These are phyloP conservation scores for Toxostoma redivivum DNA, from an alignment of 2,113 vertebrate species.

Conservation along the genomic window DNA sequence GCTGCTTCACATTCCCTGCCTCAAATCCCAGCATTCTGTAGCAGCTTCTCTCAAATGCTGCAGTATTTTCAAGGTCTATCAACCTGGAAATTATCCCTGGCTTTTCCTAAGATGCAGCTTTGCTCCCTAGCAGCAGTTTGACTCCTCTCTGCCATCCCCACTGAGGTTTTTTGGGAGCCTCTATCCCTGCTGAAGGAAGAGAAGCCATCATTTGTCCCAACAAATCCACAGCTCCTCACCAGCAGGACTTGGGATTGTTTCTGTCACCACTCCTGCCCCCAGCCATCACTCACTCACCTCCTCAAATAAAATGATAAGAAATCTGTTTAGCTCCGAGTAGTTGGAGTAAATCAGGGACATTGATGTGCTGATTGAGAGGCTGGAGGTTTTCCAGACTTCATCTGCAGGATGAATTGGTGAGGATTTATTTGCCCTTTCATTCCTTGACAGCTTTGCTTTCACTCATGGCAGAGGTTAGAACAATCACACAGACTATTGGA, in stretches of 20 bases:
- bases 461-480: not conserved
- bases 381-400: not conserved
- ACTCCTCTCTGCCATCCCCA: not conserved
- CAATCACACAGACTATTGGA: not conserved
- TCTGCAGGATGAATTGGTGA: not conserved
- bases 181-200: not conserved
- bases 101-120: not conserved
- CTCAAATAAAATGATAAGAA: not conserved
- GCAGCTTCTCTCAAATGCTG: not conserved
- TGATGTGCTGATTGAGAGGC: not conserved
- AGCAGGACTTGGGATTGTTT: fast-evolving
- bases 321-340: not conserved
- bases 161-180: not conserved
- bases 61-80: not conserved
- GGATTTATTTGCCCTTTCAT: not conserved
- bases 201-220: fast-evolving
- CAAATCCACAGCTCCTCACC: not conserved
- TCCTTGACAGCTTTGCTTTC: not conserved
- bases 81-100: not conserved
- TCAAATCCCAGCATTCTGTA: not conserved
- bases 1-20: not conserved
- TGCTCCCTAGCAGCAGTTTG: not conserved
- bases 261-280: not conserved
- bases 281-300: not conserved
- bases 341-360: not conserved